Evolutionary conservation across 2,888 invertebrate genomes (phyloP).

Genomic region (Noctua fimbriata): DNA sequence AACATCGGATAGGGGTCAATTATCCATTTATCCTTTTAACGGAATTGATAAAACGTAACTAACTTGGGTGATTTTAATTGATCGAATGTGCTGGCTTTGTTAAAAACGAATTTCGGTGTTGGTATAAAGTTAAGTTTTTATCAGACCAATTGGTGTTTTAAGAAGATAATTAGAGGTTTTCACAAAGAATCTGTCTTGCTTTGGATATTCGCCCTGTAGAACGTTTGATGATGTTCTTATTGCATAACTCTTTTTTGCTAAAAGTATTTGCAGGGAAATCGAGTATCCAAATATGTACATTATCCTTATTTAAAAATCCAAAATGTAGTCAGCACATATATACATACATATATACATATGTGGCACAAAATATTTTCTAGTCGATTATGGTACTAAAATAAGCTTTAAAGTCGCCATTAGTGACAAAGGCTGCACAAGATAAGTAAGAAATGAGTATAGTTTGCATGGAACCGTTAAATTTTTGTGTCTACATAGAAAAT

Average conservation of each 20-base stretch:
- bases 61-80: constrained; percentile 89
- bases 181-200: constrained; percentile 6
- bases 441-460: constrained; percentile 51
- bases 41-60: constrained; percentile 90
- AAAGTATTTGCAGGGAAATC: not conserved
- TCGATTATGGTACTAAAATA: constrained; percentile 32
- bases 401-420: constrained; percentile 55
- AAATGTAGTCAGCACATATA: too few relatives aligned
- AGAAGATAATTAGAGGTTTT: constrained; percentile 63
- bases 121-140: constrained; percentile 74
- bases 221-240: not conserved
- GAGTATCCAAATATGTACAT: not conserved
- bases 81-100: constrained; percentile 83
- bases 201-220: not conserved
- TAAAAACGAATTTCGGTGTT: constrained; percentile 83
- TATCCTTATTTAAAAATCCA: not conserved
- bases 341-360: too few relatives aligned
- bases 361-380: constrained; percentile 19
- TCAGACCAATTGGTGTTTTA: constrained; percentile 63
- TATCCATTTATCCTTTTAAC: constrained; percentile 90
- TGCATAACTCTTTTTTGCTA: not conserved
- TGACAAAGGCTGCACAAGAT: constrained; percentile 60
- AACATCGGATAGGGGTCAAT: constrained; percentile 89
- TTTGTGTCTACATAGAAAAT: constrained; percentile 24
- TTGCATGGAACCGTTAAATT: constrained; percentile 51